phyloP scores from a whole-genome alignment of 2,113 vertebrate species.

The Pygoscelis antarcticus region DNA sequence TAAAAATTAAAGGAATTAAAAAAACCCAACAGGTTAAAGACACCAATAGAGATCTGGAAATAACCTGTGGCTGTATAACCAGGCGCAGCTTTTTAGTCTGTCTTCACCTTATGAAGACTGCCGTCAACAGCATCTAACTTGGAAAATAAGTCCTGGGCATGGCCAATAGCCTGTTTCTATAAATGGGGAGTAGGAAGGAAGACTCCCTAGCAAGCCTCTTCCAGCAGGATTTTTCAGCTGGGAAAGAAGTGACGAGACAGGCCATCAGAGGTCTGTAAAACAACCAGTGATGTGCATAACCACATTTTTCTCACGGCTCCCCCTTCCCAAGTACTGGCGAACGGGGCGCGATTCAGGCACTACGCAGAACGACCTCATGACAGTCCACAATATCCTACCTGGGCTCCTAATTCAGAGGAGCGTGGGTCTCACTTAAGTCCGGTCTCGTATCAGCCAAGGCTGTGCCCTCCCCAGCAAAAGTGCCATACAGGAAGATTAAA shows the following conservation, averaged over 20 bases:
- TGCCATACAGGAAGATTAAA: neutral
- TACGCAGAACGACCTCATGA: neutral
- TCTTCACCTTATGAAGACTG: neutral
- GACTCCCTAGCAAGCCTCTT: neutral
- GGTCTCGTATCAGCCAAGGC: neutral
- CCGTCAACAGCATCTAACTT: neutral
- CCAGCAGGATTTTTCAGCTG: neutral
- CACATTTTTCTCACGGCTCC: neutral
- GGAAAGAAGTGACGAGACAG: neutral
- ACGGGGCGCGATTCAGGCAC: rapidly evolving
- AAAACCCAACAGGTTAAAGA: neutral
- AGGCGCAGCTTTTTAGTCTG: neutral
- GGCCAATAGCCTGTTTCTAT: neutral
- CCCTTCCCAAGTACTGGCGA: neutral
- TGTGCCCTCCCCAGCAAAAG: neutral
- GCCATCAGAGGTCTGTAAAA: neutral
- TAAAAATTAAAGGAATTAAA: neutral
- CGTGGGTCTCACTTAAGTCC: neutral
- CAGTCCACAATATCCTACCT: neutral
- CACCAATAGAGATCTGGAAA: neutral
- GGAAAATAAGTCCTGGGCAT: neutral
- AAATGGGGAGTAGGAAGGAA: neutral
- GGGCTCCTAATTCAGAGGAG: neutral
- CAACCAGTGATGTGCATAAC: rapidly evolving
- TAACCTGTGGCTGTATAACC: neutral